phyloP scores from a whole-genome alignment of 2,797 vertebrate genomes.

The Mustela erminea region DNA sequence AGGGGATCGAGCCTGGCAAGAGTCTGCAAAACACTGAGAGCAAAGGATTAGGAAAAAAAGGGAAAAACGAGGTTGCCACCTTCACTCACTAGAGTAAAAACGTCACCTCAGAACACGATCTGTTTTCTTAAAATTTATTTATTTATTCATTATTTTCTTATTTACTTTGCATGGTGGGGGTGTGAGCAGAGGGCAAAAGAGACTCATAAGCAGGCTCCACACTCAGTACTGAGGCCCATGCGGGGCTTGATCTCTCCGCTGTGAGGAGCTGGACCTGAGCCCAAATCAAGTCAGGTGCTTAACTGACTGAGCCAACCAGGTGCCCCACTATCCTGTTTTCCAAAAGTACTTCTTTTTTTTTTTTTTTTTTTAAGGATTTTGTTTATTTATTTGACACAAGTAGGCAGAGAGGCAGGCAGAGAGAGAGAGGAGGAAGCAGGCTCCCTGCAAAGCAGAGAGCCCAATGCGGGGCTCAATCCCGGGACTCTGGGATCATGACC shows the following conservation, averaged over 20 bases:
- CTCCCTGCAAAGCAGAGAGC: too few species aligned
- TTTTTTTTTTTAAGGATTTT: too few species aligned
- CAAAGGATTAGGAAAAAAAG: neutral
- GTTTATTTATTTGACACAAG: too few species aligned
- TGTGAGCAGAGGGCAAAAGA: neutral
- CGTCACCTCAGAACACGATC: neutral
- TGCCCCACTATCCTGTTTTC: neutral
- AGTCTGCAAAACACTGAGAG: neutral
- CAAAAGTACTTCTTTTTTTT: neutral
- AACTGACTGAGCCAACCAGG: neutral
- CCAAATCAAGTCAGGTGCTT: neutral
- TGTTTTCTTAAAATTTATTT: neutral
- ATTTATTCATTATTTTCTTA: neutral
- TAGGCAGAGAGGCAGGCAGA: too few species aligned
- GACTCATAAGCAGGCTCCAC: neutral
- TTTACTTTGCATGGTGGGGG: too few species aligned
- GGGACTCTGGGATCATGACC: too few species aligned
- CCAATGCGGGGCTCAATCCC: too few species aligned
- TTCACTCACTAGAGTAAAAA: neutral
- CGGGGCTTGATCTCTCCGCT: neutral
- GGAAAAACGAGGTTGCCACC: neutral
- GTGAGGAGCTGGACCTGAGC: neutral
- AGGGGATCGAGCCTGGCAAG: neutral
- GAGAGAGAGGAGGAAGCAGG: too few species aligned
- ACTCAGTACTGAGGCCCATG: neutral